Conservation (phyloP, 2,113 vertebrate species). For the Phocoena sinus region DNA sequence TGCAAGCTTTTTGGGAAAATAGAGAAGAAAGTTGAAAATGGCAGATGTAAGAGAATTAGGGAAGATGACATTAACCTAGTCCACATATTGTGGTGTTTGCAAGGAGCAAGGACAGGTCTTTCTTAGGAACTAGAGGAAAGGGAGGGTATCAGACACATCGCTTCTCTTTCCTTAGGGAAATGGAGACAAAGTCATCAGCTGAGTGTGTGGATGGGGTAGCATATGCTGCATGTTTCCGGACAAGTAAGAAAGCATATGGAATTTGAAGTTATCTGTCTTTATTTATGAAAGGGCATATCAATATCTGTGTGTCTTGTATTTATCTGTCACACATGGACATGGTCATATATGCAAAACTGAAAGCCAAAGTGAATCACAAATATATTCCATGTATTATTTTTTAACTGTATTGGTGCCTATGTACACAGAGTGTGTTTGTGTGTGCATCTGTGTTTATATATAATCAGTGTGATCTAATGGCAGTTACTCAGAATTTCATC, state of each 20-base stretch:
- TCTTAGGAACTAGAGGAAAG: background rate
- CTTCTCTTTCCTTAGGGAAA: background rate
- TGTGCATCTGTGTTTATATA: background rate
- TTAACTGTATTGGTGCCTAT: background rate
- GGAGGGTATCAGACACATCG: rapidly evolving
- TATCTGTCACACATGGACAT: background rate
- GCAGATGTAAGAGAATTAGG: background rate
- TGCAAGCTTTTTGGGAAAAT: background rate
- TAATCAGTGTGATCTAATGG: background rate
- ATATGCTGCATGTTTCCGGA: background rate
- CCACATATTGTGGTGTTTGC: background rate
- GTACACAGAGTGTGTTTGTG: background rate
- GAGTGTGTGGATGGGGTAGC: background rate
- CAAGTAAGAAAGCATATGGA: background rate
- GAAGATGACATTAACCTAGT: background rate
- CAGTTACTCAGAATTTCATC: background rate
- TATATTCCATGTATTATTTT: background rate
- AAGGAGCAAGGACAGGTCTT: background rate
- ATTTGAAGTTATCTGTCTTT: background rate
- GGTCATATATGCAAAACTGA: background rate
- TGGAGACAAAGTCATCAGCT: background rate
- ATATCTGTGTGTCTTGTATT: background rate
- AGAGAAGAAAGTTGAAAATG: background rate
- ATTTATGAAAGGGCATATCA: background rate
- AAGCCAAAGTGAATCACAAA: background rate